Evolutionary conservation across 1,140 invertebrate genomes (phyloP).

Genomic region (Parasteatoda tepidariorum): DNA sequence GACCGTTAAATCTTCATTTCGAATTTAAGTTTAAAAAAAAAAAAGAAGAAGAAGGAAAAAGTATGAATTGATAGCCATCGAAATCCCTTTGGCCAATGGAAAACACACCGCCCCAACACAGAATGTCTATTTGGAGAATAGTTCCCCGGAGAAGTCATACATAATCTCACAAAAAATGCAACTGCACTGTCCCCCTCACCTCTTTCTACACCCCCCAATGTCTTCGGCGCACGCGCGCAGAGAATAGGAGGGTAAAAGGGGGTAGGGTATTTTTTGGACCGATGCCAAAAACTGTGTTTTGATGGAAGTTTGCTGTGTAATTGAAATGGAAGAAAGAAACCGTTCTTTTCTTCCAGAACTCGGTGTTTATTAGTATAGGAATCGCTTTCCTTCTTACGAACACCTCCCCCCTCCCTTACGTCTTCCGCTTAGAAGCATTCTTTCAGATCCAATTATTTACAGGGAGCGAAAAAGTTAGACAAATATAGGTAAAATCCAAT

Average conservation of each 20-base stretch:
- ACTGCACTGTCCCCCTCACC: no score
- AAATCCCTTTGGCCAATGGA: not conserved
- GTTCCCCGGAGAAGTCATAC: no score
- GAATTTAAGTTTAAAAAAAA: not conserved
- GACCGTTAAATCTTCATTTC: no score
- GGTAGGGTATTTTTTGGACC: not conserved
- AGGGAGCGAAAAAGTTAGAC: not conserved
- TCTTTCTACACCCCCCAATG: no score
- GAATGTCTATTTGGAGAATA: no score
- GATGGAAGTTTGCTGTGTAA: not conserved
- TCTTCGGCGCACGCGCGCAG: not conserved
- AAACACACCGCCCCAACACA: no score
- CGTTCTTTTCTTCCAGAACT: not conserved
- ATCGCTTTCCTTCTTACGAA: not conserved
- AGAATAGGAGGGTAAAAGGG: not conserved
- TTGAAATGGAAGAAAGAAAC: conserved; percentile 8
- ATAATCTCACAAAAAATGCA: no score
- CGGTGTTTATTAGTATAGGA: not conserved
- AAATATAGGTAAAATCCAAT: not conserved
- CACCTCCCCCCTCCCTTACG: not conserved
- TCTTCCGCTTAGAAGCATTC: not conserved
- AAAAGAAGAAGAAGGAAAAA: no score
- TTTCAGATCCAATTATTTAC: not conserved
- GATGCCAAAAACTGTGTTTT: conserved; percentile 12
- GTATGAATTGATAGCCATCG: not conserved